phyloP scores from a whole-genome alignment of 2,888 invertebrate genomes.

The Pseudeuparius sepicola region DNA sequence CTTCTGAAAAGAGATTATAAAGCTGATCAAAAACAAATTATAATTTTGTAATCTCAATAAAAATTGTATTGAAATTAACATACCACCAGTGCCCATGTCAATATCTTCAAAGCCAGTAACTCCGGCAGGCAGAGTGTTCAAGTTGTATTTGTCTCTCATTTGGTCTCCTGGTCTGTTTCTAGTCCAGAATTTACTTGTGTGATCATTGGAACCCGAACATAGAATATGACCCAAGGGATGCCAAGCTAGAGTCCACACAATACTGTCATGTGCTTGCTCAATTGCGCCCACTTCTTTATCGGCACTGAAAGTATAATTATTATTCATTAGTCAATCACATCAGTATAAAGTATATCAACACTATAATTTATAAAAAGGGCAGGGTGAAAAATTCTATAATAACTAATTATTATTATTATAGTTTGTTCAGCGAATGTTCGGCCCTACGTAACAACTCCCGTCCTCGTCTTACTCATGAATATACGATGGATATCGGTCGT shows the following conservation, averaged over 20 bases:
- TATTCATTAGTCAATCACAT: too few species aligned
- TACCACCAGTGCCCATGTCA: conserved; percentile 55
- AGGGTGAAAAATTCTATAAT: too few species aligned
- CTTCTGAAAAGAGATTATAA: conserved; percentile 40
- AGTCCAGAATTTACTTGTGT: conserved; percentile 99
- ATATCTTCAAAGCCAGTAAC: conserved; percentile 60
- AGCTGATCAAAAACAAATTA: too few species aligned
- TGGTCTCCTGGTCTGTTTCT: conserved; percentile 95
- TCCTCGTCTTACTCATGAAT: too few species aligned
- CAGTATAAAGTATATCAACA: too few species aligned
- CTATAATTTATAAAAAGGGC: too few species aligned
- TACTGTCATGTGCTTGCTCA: conserved; percentile 98
- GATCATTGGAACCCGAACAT: conserved; percentile 99
- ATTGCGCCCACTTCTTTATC: conserved; percentile 98
- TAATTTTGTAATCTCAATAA: too few species aligned
- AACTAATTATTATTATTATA: too few species aligned
- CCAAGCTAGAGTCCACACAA: conserved; percentile 99
- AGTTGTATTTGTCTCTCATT: conserved; percentile 96
- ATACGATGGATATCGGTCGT: too few species aligned
- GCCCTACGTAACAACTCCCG: too few species aligned
- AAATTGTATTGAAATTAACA: conserved; percentile 4
- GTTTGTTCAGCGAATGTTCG: too few species aligned
- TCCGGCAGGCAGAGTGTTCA: conserved; percentile 83
- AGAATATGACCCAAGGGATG: conserved; percentile 98
- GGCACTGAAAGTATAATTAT: conserved; percentile 62